phyloP scores from a whole-genome alignment of 2,888 invertebrate genomes.

The Cephus pygmeus region DNA sequence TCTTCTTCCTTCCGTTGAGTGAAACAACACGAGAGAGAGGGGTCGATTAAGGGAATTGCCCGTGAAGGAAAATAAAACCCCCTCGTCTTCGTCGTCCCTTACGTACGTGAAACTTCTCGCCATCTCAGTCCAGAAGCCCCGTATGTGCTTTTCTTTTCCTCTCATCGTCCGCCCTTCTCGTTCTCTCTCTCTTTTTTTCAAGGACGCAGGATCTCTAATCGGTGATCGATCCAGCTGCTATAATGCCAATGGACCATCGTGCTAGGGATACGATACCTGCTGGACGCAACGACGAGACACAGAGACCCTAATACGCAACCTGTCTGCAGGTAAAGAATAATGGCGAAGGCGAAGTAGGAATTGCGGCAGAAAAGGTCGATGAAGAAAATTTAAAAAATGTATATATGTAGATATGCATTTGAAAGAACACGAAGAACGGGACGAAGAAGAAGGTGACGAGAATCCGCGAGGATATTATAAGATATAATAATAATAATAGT shows the following conservation, averaged over 20 bases:
- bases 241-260: constrained; percentile 36
- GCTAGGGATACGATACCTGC: constrained; percentile 26
- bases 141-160: not conserved
- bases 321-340: constrained; percentile 1
- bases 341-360: not conserved
- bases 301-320: constrained; percentile 14
- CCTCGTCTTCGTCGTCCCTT: constrained; percentile 9
- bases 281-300: constrained; percentile 39
- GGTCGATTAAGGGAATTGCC: not conserved
- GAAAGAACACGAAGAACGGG: not conserved
- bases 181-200: constrained; percentile 31
- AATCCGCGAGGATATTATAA: not conserved
- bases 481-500: not conserved
- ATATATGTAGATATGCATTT: not conserved
- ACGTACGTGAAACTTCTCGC: not conserved
- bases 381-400: not conserved
- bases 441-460: not conserved
- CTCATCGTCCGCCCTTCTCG: constrained; percentile 1
- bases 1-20: not conserved
- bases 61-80: not conserved
- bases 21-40: not conserved
- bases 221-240: constrained; percentile 31
- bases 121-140: not conserved
- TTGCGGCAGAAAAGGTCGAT: not conserved
- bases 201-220: constrained; percentile 45